Evolutionary conservation across 2,113 vertebrate genomes (phyloP), one percentile per base, ranked within the genome.

Genomic region (Riparia riparia): DNA sequence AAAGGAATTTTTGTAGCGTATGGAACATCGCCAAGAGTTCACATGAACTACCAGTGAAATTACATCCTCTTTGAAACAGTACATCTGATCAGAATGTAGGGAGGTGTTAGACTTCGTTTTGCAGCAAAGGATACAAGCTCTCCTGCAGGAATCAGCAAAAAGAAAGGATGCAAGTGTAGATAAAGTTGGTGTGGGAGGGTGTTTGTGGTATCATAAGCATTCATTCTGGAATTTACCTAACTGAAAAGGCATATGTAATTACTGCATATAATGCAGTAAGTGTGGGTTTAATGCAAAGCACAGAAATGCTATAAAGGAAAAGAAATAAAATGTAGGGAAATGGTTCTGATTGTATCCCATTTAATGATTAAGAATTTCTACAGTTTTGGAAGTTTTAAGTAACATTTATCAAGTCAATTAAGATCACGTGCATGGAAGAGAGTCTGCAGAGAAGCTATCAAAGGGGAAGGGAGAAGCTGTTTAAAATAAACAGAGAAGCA

Each of bases 401-500:
- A 53, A 32, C 7, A 9, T 81, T 37, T 81, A 42, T 44, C 53
- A 29, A 76, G 70, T 76, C 54, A 50, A 15, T 74, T 57, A 77
- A 70, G 66, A 89, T 29, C 54, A 22, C 11, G 12, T 76, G 29
- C 28, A 1, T 93, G 78, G 65, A 79, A 91, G 61, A 91, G 34
- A 89, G n/a, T 85, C 70, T 94, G 42, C 64, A 78, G 82, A 81
- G 74, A 92, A 82, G 24, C 47, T 90, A 17, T 80, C 82, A 73
- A 83, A 91, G 47, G 20, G 70, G 61, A 93, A 93, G 45, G 65
- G 77, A 81, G 90, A 90, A 81, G 68, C 60, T 94, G 28, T 84
- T 93, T 89, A 92, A 95, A 86, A 80, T 77, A 94, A 95, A 44
- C 22, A 94, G 47, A 95, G 64, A 92, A 92, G 71, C 61, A 29